These are phyloP conservation scores for Micrasema minimum DNA, from an alignment of 1,140 invertebrate genomes.

Conservation along the genomic window DNA sequence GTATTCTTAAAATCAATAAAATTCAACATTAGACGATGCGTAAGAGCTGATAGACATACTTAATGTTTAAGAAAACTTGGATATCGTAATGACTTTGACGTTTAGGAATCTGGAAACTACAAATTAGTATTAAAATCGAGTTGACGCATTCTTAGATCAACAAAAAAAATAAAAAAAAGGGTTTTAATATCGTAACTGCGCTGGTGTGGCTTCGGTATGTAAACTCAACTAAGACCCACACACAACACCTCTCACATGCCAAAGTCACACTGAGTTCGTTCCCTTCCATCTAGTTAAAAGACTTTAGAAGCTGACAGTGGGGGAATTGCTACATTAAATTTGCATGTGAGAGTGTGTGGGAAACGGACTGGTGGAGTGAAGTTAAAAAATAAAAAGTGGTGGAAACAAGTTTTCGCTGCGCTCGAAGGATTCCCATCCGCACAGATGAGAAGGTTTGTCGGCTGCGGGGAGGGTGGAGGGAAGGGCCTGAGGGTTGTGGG, in stretches of 20 bases:
- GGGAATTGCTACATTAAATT: too few species aligned
- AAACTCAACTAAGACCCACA: background rate
- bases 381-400: constrained; percentile 43
- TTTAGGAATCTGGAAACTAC: constrained; percentile 24
- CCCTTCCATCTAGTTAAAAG: constrained; percentile 37
- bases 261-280: constrained; percentile 40
- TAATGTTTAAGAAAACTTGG: too few species aligned
- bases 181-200: constrained; percentile 17
- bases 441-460: constrained; percentile 21
- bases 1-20: too few species aligned
- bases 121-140: constrained; percentile 22
- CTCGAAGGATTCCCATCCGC: constrained; percentile 51
- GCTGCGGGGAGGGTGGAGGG: constrained; percentile 5
- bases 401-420: constrained; percentile 53
- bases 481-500: background rate
- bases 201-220: background rate
- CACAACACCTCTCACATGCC: background rate
- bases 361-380: constrained; percentile 17
- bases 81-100: too few species aligned
- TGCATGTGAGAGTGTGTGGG: constrained; percentile 7
- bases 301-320: constrained; percentile 22
- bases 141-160: constrained; percentile 25
- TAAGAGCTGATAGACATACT: too few species aligned
- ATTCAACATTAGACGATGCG: too few species aligned
- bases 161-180: too few species aligned